These are phyloP conservation scores for Himalopsyche japonica DNA, from an alignment of 2,888 invertebrate species.

Conservation along the genomic window DNA sequence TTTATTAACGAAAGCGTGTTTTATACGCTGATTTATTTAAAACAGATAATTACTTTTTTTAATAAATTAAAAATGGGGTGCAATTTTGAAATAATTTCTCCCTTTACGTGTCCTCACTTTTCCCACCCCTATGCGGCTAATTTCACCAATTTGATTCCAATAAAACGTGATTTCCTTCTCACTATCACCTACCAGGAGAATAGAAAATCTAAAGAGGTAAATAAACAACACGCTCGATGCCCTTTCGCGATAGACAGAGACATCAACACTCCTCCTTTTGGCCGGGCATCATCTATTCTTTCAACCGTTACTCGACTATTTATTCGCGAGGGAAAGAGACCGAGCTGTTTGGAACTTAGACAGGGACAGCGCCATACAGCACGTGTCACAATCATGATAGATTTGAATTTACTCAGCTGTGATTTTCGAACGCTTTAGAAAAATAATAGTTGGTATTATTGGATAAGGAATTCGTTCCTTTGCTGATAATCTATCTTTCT, in stretches of 20 bases:
- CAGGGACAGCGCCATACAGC: not conserved
- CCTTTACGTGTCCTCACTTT: constrained; percentile 8
- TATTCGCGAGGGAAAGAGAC: constrained; percentile 4
- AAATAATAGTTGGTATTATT: too few relatives aligned
- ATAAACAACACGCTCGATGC: not conserved
- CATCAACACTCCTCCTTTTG: not conserved
- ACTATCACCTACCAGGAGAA: constrained; percentile 25
- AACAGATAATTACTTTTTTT: too few relatives aligned
- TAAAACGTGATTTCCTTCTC: constrained; percentile 31
- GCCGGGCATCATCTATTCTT: not conserved
- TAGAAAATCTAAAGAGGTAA: constrained; percentile 24
- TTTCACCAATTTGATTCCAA: not conserved
- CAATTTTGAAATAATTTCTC: not conserved
- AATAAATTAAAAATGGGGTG: too few relatives aligned
- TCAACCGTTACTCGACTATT: not conserved
- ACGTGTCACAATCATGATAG: not conserved
- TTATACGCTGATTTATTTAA: too few relatives aligned
- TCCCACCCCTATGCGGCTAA: constrained; percentile 17
- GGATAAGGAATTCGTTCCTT: too few relatives aligned
- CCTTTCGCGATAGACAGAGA: not conserved
- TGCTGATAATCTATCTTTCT: too few relatives aligned
- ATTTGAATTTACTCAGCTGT: not conserved
- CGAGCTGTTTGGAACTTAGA: not conserved
- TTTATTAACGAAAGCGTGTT: too few relatives aligned
- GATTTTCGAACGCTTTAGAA: not conserved